Base-by-base conservation (phyloP, 2,113 vertebrate species). In the Amphiprion percula region DNA sequence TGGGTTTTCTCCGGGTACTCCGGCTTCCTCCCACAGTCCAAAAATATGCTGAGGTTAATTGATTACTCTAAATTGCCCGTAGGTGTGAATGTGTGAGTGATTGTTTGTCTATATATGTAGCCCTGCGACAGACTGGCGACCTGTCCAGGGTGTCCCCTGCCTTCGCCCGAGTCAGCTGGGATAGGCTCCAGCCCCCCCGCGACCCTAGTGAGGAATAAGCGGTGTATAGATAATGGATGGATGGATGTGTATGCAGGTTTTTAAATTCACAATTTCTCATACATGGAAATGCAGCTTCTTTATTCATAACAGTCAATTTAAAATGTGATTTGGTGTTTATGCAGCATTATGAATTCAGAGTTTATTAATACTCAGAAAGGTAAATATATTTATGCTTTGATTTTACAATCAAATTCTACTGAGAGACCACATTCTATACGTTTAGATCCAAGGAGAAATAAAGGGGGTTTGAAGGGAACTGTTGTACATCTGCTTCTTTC, bases 401-500 rank as follows among this genome's bases (percentile, higher is more conserved):
- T 79, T 66, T 53, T 21, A 55, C 4, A 6, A 71, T 68, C 15
- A 65, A 26, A 53, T 24, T 64, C 56, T 44, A 63, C 30, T 74
- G 26, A 26, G 26, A 8, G 10, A 73, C 17, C 19, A 54, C 6
- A 60, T 77, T 77, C 19, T 55, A 11, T 49, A 66, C 50, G 59
- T 74, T 70, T 21, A 66, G 15, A 49, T 30, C 33, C 33, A 37
- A 3, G 37, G 49, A 41, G 26, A 4, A 59, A 28, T 3, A 19
- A 14, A 5, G 19, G 6, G 24, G 6, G 24, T 16, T 61, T 79
- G 15, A 62, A 54, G 30, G 56, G 33, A 50, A 67, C 64, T 77
- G 14, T 50, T 41, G 59, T 16, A 69, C 23, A 65, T 68, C 10
- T 72, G 24, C 9, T 73, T 63, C 50, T 82, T 65, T 77, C 70